These are phyloP conservation scores for Lordiphosa mommai DNA, from an alignment of 1,140 invertebrate genomes.

Conservation along the genomic window DNA sequence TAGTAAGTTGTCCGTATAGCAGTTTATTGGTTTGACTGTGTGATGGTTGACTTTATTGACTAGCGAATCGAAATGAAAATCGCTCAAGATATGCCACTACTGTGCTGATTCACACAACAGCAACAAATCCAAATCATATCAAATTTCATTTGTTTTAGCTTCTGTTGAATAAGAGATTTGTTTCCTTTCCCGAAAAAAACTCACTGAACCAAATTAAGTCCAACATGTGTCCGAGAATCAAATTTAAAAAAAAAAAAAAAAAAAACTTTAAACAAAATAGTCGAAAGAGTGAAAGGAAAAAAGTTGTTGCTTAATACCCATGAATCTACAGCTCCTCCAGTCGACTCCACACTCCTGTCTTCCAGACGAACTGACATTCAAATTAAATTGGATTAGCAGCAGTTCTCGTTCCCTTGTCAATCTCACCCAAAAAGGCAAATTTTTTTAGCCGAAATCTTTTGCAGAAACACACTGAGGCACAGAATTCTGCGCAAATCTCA, in stretches of 20 bases:
- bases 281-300: constrained; percentile 72
- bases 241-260: constrained; percentile 40
- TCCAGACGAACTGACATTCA: constrained; percentile 79
- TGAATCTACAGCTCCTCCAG: constrained; percentile 41
- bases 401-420: constrained; percentile 72
- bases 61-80: background rate
- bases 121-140: constrained; percentile 43
- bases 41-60: background rate
- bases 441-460: constrained; percentile 26
- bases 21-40: no score
- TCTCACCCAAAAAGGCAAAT: constrained; percentile 50
- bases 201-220: constrained; percentile 68
- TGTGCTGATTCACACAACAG: background rate
- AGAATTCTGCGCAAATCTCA: constrained; percentile 65
- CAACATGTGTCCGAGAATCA: constrained; percentile 44
- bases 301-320: constrained; percentile 63
- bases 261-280: constrained; percentile 38
- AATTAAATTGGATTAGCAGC: constrained; percentile 78
- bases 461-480: constrained; percentile 21
- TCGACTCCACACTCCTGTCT: constrained; percentile 51
- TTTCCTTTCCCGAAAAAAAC: constrained; percentile 32
- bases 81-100: constrained; percentile 29
- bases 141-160: constrained; percentile 54
- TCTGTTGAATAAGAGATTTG: constrained; percentile 45
- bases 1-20: no score